Evolutionary conservation across 2,797 vertebrate genomes (phyloP), one percentile per base, ranked within the genome.

Genomic region (Amblyraja radiata): DNA sequence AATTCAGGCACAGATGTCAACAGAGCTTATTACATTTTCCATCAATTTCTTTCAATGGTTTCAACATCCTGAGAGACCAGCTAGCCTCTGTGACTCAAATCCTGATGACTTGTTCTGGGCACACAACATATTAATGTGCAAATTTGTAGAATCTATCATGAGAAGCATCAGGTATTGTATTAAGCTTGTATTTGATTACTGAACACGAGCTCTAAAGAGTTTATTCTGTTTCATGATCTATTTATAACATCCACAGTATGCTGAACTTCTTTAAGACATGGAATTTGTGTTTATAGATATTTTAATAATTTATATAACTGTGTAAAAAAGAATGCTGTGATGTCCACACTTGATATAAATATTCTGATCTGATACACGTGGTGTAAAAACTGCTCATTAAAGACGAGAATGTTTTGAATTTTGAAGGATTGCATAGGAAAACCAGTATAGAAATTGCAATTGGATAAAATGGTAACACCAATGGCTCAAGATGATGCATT

Each of bases 1-100:
- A 88, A 88, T 68, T 68, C 84, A 88, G 63, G 2, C 63, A 88
- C n/a, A 63, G n/a, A 88, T 65, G 63, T 88, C 61, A 88, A 32
- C 63, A 63, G 63, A 0, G 5, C 61, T 21, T 16, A 21, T 6
- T 88, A n/a, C 14, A 88, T 36, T 88, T 88, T 68, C 7, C n/a
- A 36, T 68, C 18, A 32, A 68, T 88, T 88, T 1, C 36, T 88
- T 65, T 36, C 9, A 88, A 63, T 65, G n/a, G 14, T 68, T 65
- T 88, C 61, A 68, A 88, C 36, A 68, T 68, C 61, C n/a, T 68
- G 10, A 32, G 84, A 63, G n/a, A 32, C 61, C 65, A 63, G 21
- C 32, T 88, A 16, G 68, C 61, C 63, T 68, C n/a, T 68, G 16
- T 8, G 14, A 54, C 14, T 68, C 14, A 32, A 88, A 32, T 36